Evolutionary conservation across 2,888 invertebrate genomes (phyloP).

Genomic region (Lampropteryx suffumata): DNA sequence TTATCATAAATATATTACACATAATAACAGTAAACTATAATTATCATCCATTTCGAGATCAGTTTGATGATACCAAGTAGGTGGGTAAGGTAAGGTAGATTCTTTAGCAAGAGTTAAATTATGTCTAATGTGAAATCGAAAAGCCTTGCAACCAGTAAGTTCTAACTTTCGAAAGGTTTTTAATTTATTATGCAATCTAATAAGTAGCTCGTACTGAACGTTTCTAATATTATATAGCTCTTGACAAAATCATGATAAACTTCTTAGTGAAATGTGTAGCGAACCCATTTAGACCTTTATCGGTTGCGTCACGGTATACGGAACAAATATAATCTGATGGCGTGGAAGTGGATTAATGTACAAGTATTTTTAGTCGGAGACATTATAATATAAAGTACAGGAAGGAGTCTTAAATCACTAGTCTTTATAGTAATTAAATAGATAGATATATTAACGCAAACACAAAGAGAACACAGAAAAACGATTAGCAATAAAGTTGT

Average conservation of each 20-base stretch:
- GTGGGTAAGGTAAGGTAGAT: too few species aligned
- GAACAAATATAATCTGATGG: conserved; percentile 32
- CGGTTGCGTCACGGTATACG: conserved; percentile 30
- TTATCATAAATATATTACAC: too few species aligned
- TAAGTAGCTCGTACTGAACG: conserved; percentile 7
- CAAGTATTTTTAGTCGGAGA: conserved; percentile 4
- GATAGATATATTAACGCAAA: too few species aligned
- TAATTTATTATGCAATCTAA: conserved; percentile 18
- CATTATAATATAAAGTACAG: conserved; percentile 24
- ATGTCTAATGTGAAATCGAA: conserved; percentile 14
- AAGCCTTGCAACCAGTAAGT: conserved; percentile 8
- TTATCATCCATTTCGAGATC: too few species aligned
- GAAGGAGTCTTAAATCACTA: conserved; percentile 4
- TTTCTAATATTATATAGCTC: conserved; percentile 20
- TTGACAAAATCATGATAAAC: conserved; percentile 31
- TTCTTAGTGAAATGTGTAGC: conserved; percentile 18
- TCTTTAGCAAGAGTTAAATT: conserved; percentile 3
- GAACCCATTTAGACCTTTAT: conserved; percentile 29
- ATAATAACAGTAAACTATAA: too few species aligned
- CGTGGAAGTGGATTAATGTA: conserved; percentile 22
- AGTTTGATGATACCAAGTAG: too few species aligned
- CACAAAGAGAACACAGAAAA: too few species aligned
- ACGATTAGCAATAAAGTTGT: too few species aligned
- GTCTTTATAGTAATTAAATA: too few species aligned
- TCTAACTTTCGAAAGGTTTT: conserved; percentile 18